Evolutionary conservation across 1,140 invertebrate genomes (phyloP), one percentile per base, ranked within the genome.

Genomic region (Colletes latitarsis): DNA sequence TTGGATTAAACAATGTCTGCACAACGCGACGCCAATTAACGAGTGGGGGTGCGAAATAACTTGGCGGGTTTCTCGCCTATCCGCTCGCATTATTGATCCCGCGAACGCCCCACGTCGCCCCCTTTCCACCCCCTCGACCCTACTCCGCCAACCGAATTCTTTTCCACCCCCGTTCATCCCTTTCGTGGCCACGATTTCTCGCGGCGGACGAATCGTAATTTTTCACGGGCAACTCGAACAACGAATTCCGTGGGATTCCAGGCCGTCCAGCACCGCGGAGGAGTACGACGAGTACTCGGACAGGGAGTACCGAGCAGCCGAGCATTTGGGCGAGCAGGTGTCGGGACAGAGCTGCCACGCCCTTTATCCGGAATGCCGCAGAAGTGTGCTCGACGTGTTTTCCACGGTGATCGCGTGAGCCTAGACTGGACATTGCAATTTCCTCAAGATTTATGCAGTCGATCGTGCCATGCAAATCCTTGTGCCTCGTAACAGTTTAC

Each of bases 221-320:
- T 85, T 82, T 85, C 81, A 79, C 67, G 66, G 55, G 30, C 30
- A 30, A 30, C 30, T 30, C 30, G 30, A 30, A 30, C 30, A 30
- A 30, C 30, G 30, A 30, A 30, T 30, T 77, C 57, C 21, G 21
- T 75, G 85, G 68, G 79, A 89, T 92, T 91, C 86, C 88, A 94
- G 93, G 79, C 93, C 93, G 19, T 94, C 93, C 46, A 93, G 91
- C 63, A 93, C 92, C 46, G 84, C 80, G 43, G 92, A 93, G 81
- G 57, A 88, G 53, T 89, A 91, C 85, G 93, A 93, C 63, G 90
- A 92, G 60, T 88, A 92, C 78, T 81, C 73, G 43, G 92, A 93
- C 86, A 90, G 88, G 21, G 93, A 94, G 83, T 93, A 93, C 79
- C 83, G 88, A 53, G 91, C 91, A 41, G 93, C 93, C 4, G 92